A percentile compares a stretch with the other conserved stretches of the same genome.
phyloP scores from a whole-genome alignment of 2,113 vertebrate species.

The Lasiurus borealis region DNA sequence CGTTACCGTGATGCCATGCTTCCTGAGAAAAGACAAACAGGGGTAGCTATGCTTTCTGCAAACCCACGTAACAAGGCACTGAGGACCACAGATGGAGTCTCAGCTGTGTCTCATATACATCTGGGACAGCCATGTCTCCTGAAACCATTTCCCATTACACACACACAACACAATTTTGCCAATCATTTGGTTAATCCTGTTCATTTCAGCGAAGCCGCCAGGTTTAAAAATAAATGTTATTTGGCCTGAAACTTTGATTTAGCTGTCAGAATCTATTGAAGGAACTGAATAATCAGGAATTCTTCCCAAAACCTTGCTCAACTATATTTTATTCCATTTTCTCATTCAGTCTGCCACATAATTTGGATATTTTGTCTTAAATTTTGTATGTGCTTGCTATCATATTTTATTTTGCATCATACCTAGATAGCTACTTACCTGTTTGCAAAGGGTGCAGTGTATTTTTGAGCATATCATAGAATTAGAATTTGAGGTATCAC shows the following conservation, averaged over 20 bases:
- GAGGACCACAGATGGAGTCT: conserved; percentile 72
- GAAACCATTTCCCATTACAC: conserved; percentile 53
- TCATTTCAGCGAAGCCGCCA: conserved; percentile 65
- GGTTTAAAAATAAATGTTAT: conserved; percentile 69
- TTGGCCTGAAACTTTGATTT: conserved; percentile 61
- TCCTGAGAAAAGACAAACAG: conserved; percentile 14
- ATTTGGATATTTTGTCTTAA: neutral
- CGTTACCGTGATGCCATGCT: neutral
- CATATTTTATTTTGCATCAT: neutral
- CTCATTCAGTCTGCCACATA: neutral
- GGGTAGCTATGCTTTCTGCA: neutral
- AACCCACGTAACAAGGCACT: conserved; percentile 59
- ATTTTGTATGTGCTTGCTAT: neutral
- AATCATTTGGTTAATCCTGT: conserved; percentile 74
- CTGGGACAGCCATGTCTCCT: conserved; percentile 66
- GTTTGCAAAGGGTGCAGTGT: neutral
- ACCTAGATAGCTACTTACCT: neutral
- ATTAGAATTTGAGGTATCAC: neutral
- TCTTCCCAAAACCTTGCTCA: neutral
- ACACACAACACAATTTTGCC: conserved; percentile 69
- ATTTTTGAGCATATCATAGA: neutral
- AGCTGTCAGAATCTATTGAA: conserved; percentile 41
- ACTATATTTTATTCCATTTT: neutral
- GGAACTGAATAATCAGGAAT: conserved; percentile 45
- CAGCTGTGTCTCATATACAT: conserved; percentile 77